Evolutionary conservation across 2,888 invertebrate species (phyloP), one percentile per base, ranked within the genome.

Genomic region (Ischnus inquisitorius): DNA sequence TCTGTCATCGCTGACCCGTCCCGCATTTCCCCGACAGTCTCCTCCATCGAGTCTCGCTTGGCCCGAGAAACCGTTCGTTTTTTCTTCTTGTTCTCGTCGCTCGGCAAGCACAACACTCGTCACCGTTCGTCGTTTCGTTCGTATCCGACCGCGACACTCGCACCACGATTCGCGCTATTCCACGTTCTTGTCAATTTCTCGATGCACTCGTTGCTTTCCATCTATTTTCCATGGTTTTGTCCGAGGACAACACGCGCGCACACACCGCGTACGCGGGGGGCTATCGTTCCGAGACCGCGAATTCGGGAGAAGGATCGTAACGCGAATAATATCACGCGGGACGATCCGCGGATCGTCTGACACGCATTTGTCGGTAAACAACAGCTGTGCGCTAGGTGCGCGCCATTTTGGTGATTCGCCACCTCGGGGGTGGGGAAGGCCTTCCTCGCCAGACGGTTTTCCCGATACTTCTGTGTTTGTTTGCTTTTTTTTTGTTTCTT

Each of bases 361-460:
- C 89, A 87, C 88, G 87, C 88, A 88, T 91, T 91, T 91, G 91
- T 92, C 88, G 90, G 90, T 92, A 92, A 92, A 93, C 92, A 93
- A 91, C 92, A 93, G 93, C 92, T 92, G 92, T 90, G 88, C 88
- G 85, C 84, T 80, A 84, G 71, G 76, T 83, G 80, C 77, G 74
- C 88, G 90, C 91, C 91, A 91, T 91, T 87, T 90, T 91, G 86
- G 51, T 80, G 46, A 67, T 83, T 69, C 54, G 51, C 75, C 80
- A 79, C 72, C 74, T 75, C 68, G n/a, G 0, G 34, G n/a, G n/a
- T n/a, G n/a, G n/a, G n/a, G n/a, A n/a, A n/a, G n/a, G 48, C 79
- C 34, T 60, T 57, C 8, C 16, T 25, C 54, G 60, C 10, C 43
- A 46, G 64, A 62, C 64, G 43, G 51, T 48, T 75, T 75, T 43